Conservation (phyloP, 2,113 vertebrate species). For the Xyrauchen texanus region DNA sequence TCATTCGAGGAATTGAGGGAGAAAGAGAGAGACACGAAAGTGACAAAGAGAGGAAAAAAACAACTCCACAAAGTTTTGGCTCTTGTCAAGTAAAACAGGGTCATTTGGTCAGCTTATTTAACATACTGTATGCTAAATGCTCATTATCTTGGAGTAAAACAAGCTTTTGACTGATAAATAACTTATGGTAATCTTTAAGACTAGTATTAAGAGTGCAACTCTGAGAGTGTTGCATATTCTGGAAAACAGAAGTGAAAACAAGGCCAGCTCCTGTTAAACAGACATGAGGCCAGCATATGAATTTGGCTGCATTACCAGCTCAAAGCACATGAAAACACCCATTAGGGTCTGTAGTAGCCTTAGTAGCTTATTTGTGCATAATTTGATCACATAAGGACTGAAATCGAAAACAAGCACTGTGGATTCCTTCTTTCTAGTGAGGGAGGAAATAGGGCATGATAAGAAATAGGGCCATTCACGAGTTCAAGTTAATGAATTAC, state of each 20-base stretch:
- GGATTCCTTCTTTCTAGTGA: neutral
- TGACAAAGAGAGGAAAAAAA: slow-evolving; percentile 20
- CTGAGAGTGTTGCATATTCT: too few species aligned
- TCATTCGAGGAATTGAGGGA: slow-evolving; percentile 19
- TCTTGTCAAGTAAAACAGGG: slow-evolving; percentile 25
- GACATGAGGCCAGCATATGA: too few species aligned
- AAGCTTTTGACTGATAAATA: too few species aligned
- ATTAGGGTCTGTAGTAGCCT: too few species aligned
- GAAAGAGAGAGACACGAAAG: neutral
- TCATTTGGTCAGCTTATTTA: neutral
- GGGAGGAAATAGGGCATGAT: slow-evolving; percentile 14
- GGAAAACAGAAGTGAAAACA: too few species aligned
- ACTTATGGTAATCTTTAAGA: too few species aligned
- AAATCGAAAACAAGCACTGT: neutral
- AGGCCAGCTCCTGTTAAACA: too few species aligned
- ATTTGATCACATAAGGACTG: neutral
- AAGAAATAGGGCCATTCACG: slow-evolving; percentile 16
- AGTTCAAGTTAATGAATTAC: neutral
- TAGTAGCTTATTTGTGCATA: neutral
- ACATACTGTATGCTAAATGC: too few species aligned
- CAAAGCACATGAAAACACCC: too few species aligned
- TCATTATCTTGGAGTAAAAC: too few species aligned
- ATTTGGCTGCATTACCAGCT: too few species aligned
- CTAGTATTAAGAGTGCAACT: too few species aligned
- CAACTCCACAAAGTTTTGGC: slow-evolving; percentile 24